A percentile compares a stretch with the other conserved stretches of the same genome.
Conservation (phyloP, 2,113 vertebrate genomes). For the Catharus fuscescens region DNA sequence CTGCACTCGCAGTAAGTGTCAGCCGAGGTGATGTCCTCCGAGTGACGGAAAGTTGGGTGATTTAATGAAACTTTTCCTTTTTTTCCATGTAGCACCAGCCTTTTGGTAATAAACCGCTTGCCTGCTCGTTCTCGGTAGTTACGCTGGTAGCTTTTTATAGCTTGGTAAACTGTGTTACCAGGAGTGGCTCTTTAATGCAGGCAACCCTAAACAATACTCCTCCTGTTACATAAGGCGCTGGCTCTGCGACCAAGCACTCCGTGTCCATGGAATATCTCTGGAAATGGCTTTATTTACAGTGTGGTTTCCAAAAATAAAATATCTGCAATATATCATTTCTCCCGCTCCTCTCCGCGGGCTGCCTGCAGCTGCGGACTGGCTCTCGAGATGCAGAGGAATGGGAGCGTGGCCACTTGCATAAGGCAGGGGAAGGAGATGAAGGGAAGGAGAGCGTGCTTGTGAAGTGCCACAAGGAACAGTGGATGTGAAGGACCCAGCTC, state of each 20-base stretch:
- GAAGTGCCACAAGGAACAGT: neutral
- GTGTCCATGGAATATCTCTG: conserved; percentile 74
- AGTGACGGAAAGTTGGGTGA: neutral
- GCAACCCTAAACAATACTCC: conserved; percentile 74
- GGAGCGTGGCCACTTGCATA: conserved; percentile 23
- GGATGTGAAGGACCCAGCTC: neutral
- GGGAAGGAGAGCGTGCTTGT: neutral
- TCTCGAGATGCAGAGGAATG: conserved; percentile 12
- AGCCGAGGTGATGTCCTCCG: neutral
- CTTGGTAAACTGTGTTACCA: conserved; percentile 72
- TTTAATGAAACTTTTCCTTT: neutral
- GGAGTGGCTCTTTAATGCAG: conserved; percentile 64
- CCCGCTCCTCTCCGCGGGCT: conserved; percentile 34
- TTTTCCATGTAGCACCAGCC: neutral
- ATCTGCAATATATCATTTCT: conserved; percentile 61
- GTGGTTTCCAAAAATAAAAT: conserved; percentile 74
- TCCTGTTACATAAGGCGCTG: conserved; percentile 75
- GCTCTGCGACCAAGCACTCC: conserved; percentile 52
- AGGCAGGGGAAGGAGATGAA: neutral
- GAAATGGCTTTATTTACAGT: conserved; percentile 76
- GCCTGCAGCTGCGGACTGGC: conserved; percentile 44
- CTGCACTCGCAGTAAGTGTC: conserved; percentile 68
- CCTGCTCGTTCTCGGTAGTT: neutral
- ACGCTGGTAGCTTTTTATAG: conserved; percentile 60
- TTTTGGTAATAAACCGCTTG: neutral